Conservation (phyloP, 2,113 vertebrate species). For the Dasyornis broadbenti region DNA sequence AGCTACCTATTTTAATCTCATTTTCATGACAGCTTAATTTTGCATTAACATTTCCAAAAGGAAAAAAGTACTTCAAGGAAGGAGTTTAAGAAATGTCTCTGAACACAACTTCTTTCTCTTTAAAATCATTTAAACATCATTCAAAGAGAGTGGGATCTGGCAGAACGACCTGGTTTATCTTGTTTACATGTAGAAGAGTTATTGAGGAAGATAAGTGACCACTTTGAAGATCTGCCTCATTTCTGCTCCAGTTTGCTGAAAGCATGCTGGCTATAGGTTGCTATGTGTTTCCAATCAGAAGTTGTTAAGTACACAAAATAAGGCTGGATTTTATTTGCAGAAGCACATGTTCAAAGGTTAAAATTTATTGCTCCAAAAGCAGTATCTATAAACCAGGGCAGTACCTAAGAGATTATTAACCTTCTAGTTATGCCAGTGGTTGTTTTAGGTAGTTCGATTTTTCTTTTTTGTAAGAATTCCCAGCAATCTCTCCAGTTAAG, state of each 20-base stretch:
- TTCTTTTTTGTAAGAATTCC: not conserved
- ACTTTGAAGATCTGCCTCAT: conserved; percentile 62
- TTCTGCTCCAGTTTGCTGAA: conserved; percentile 55
- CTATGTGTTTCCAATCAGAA: conserved; percentile 60
- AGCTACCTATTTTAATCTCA: not conserved
- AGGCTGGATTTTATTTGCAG: conserved; percentile 64
- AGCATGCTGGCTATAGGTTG: conserved; percentile 44
- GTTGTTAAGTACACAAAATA: conserved; percentile 66
- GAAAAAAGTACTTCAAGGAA: not conserved
- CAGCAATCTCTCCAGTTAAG: not conserved
- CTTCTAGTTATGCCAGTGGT: conserved; percentile 21
- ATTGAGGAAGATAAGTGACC: conserved; percentile 59
- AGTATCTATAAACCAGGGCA: conserved; percentile 50
- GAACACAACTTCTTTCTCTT: not conserved
- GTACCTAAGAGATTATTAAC: conserved; percentile 60
- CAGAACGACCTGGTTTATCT: conserved; percentile 33
- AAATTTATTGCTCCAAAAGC: conserved; percentile 64
- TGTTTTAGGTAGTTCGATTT: not conserved
- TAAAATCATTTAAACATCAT: conserved; percentile 46
- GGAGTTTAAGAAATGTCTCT: not conserved
- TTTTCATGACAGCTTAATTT: not conserved
- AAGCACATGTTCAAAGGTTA: conserved; percentile 62
- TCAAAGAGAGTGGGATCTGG: conserved; percentile 33
- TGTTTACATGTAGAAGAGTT: conserved; percentile 64
- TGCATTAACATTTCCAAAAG: not conserved